Base-by-base conservation (phyloP, 2,888 invertebrate genomes). In the Lochmaea crataegi region DNA sequence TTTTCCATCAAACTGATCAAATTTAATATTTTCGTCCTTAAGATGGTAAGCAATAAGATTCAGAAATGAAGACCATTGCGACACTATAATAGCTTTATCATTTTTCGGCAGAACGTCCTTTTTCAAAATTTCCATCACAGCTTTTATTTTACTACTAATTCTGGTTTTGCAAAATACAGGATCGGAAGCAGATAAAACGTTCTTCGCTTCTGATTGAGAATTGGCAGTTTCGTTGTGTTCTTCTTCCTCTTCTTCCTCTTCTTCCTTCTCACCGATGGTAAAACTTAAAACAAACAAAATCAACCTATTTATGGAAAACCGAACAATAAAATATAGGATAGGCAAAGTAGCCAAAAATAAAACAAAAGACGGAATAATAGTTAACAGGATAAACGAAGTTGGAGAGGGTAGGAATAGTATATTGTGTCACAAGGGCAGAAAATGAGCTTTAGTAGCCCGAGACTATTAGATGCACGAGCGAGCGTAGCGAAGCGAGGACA, bases 1-100 rank as follows among this genome's bases (percentile, higher is more conserved):
- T 68, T 80, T 83, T 0, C 98, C 98, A 82, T 93, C 93, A 12
- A 99, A 92, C 1, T 91, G 90, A 0, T 91, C 90, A 80, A 90
- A 91, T 32, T 86, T 82, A 7, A 95, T 86, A 0, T 88, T 85
- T 16, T 86, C 85, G 3, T 83, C 77, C 18, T 84, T 79, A 64
- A 99, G 87, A 84, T 94, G 92, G 0, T 84, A 81, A 48, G 91
- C 91, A 10, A 98, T 87, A 56, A 98, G 89, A 0, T 91, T 87
- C 9, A 99, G 88, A 81, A 96, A 92, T 0, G 92, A 90, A 0
- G 95, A 94, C 98, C 98, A 99, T 83, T 98, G 98, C 0, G 97
- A 98, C 0, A 99, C 96, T 6, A 99, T 90, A 7, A 96, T 91
- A 0, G 92, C 91, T 84, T 96, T 96, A 76, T 96, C 94, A 2